Evolutionary conservation across 2,797 vertebrate species (phyloP), one percentile per base, ranked within the genome.

Genomic region (Apogon hyalosoma): DNA sequence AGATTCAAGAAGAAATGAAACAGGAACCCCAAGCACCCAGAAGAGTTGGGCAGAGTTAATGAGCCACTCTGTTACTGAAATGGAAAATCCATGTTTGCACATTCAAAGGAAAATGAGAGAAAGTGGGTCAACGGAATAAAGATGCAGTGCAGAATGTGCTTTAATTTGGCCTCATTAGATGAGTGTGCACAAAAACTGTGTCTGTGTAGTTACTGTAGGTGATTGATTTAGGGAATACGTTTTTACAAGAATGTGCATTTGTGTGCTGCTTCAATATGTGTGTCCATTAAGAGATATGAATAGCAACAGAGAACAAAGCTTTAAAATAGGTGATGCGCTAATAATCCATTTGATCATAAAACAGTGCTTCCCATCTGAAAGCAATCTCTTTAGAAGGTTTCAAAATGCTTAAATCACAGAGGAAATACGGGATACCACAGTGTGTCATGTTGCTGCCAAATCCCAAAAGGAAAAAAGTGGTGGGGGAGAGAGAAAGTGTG

Each of bases 101-200:
- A 78, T 88, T 87, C 49, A 81, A 78, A 81, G 72, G 72, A 72
- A 82, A 84, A 81, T 69, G 54, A 63, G 59, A 54, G 50, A 87
- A 92, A 91, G 73, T 90, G 80, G 89, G 90, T 88, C 89, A 90
- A 18, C 21, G 13, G 57, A 54, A 83, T 58, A 67, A 31, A 87
- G 69, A 79, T 54, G 74, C 63, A 53, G 43, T 49, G 69, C 38
- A 75, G 65, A 80, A 75, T 57, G 58, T 52, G 61, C 59, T 58
- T 49, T 71, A 73, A 83, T 79, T 69, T 74, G 60, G 60, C 73
- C 83, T 84, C 53, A 78, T 90, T 91, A 86, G 63, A 87, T 60
- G 79, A 86, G 65, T 65, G 45, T 42, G 54, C 73, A 83, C 31
- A 74, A 56, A 80, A 79, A 63, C 45, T 41, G 47, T 75, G 67